Conservation (phyloP, 2,888 invertebrate genomes). For the Oxytorus armatus region DNA sequence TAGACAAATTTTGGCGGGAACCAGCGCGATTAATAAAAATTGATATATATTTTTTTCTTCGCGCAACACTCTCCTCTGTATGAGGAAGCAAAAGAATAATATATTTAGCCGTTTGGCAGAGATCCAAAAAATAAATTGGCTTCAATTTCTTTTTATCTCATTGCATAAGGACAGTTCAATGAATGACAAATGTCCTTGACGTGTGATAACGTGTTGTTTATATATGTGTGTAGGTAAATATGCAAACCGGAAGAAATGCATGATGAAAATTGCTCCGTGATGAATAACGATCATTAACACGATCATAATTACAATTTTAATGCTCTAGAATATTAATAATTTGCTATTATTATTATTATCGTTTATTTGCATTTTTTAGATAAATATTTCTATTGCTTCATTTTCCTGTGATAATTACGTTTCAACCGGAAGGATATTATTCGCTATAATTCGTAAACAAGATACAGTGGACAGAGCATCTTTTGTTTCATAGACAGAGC, state of each 20-base stretch:
- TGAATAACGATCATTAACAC: no score
- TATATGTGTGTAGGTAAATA: no score
- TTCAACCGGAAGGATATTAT: no score
- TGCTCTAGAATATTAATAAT: neutral
- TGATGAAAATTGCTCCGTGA: slow-evolving; percentile 6
- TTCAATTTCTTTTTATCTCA: slow-evolving; percentile 36
- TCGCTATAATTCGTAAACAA: slow-evolving; percentile 3
- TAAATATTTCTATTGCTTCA: no score
- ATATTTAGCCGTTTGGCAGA: slow-evolving; percentile 42
- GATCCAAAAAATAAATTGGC: slow-evolving; percentile 27
- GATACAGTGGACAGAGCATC: neutral
- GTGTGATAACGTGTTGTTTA: slow-evolving; percentile 5
- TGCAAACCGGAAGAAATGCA: slow-evolving; percentile 27
- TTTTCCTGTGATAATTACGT: no score
- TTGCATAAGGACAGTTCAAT: slow-evolving; percentile 49
- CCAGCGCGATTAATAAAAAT: neutral
- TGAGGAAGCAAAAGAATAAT: slow-evolving; percentile 26
- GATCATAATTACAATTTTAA: no score
- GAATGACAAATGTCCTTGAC: slow-evolving; percentile 57
- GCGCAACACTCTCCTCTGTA: slow-evolving; percentile 11
- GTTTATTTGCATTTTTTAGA: no score
- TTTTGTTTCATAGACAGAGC: neutral
- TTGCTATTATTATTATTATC: neutral
- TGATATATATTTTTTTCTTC: slow-evolving; percentile 20
- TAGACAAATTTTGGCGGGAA: neutral